These are phyloP conservation scores for Tanytarsus gracilentus DNA, from an alignment of 2,888 invertebrate genomes.

Conservation along the genomic window DNA sequence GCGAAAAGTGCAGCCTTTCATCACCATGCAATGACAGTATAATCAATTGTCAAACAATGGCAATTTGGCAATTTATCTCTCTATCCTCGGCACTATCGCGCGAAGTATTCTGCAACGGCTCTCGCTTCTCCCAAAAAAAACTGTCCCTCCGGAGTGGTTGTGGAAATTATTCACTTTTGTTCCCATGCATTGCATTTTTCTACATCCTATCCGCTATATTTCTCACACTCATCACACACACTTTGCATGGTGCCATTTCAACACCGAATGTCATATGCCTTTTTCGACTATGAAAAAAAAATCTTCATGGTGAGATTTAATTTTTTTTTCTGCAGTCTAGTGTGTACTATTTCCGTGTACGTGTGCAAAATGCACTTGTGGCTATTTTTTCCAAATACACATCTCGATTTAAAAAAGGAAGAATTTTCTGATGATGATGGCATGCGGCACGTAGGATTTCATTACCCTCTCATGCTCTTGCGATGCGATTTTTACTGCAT, in stretches of 20 bases:
- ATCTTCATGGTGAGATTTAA: slow-evolving; percentile 28
- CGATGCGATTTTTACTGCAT: background rate
- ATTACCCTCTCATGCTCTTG: background rate
- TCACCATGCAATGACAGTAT: slow-evolving; percentile 14
- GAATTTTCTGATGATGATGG: slow-evolving; percentile 22
- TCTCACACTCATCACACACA: background rate
- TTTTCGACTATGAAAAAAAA: background rate
- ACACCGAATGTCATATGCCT: slow-evolving; percentile 21
- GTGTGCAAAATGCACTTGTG: slow-evolving; percentile 28
- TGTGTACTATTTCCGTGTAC: slow-evolving; percentile 9
- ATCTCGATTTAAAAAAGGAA: background rate
- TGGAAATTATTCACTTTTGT: slow-evolving; percentile 21
- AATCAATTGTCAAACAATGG: slow-evolving; percentile 29
- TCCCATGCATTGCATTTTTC: slow-evolving; percentile 14
- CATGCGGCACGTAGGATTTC: slow-evolving; percentile 26
- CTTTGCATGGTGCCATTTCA: background rate
- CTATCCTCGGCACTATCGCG: slow-evolving; percentile 1
- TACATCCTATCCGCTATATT: background rate
- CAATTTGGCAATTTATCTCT: slow-evolving; percentile 29
- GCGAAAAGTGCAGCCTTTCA: slow-evolving; percentile 25
- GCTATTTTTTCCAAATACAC: slow-evolving; percentile 9
- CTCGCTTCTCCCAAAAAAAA: too few relatives aligned
- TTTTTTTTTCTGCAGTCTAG: slow-evolving; percentile 5
- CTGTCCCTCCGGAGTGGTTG: background rate
- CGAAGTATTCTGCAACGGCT: too few relatives aligned